Percentiles rank a stretch among this genome's conserved stretches.
phyloP scores from a whole-genome alignment of 2,797 vertebrate species.

The Intellagama lesueurii region DNA sequence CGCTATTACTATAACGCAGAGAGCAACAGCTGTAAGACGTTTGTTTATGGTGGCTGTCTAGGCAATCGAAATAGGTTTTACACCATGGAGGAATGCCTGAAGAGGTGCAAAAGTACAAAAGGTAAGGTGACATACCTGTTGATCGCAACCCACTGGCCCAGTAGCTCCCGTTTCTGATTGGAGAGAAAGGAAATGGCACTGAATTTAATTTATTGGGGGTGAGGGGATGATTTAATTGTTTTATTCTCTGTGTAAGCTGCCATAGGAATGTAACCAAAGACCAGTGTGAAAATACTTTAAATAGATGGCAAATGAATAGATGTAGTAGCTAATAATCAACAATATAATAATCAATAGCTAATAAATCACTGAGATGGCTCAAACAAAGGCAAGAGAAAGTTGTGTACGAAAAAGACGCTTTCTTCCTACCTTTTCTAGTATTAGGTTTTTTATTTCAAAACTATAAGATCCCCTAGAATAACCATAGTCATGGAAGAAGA shows the following conservation, averaged over 20 bases:
- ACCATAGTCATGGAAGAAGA: too few relatives aligned
- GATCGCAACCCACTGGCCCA: neutral
- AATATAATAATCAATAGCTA: neutral
- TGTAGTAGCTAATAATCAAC: neutral
- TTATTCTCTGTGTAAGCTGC: neutral
- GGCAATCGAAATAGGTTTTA: neutral
- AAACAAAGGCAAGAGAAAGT: too few relatives aligned
- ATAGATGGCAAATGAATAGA: too few relatives aligned
- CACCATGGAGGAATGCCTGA: neutral
- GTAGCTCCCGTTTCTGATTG: neutral
- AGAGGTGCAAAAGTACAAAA: neutral
- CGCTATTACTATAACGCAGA: slow-evolving; percentile 1
- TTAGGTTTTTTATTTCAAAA: too few relatives aligned
- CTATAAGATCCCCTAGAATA: too few relatives aligned
- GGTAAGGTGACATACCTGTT: neutral
- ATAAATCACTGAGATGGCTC: too few relatives aligned
- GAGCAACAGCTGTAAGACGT: neutral
- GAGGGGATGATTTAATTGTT: neutral
- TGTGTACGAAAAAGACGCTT: too few relatives aligned
- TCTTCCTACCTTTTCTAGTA: too few relatives aligned
- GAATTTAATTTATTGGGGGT: neutral
- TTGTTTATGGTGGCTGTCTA: neutral
- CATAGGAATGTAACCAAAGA: neutral
- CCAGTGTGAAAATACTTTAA: too few relatives aligned
- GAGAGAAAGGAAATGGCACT: neutral